Conservation (phyloP, 2,113 vertebrate species). For the Furnarius figulus region DNA sequence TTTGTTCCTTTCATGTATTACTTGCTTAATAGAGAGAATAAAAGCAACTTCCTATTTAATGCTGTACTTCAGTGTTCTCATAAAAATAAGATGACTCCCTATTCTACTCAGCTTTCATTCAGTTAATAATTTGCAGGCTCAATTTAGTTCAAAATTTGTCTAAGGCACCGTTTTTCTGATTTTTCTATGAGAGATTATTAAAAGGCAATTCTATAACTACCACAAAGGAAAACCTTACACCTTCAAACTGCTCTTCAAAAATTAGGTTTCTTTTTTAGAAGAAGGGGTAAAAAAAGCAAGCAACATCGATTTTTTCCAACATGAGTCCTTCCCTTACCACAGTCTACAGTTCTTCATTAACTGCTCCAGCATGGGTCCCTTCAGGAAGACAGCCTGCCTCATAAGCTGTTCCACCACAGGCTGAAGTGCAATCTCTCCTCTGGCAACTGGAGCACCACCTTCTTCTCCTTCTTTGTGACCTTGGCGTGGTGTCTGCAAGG, state of each 20-base stretch:
- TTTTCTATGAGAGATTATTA: background rate
- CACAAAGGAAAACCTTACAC: background rate
- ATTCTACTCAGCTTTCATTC: background rate
- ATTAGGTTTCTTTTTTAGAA: background rate
- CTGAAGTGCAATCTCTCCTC: background rate
- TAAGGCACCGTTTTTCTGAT: background rate
- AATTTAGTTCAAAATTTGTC: background rate
- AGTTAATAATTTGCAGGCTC: background rate
- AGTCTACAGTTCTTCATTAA: background rate
- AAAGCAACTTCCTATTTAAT: background rate
- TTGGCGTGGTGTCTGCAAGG: background rate
- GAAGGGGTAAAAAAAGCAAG: fast-evolving
- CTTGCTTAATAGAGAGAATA: background rate
- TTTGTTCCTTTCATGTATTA: background rate
- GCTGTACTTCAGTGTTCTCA: background rate
- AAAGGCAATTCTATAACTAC: background rate
- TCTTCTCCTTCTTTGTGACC: background rate
- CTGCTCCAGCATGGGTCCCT: background rate
- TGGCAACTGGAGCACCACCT: fast-evolving
- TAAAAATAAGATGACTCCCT: background rate
- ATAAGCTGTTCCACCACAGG: background rate
- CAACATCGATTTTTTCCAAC: background rate
- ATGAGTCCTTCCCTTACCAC: background rate
- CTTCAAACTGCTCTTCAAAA: background rate
- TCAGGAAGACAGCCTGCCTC: background rate